phyloP scores from a whole-genome alignment of 2,888 invertebrate genomes.

The Ptychoptera contaminata region DNA sequence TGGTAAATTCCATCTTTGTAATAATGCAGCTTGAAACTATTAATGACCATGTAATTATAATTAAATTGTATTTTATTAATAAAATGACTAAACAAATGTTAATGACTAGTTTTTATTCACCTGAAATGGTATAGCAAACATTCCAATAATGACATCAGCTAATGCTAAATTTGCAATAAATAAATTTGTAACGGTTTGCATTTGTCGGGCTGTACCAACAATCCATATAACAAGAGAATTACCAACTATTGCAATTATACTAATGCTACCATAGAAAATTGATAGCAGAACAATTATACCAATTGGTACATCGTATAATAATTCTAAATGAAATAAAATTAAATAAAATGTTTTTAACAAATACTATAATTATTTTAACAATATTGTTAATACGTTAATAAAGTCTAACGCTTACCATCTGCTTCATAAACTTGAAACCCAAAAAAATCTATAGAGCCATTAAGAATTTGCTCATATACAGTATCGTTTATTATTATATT shows the following conservation, averaged over 20 bases:
- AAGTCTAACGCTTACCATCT: no score
- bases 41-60: conserved; percentile 7
- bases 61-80: background rate
- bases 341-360: background rate
- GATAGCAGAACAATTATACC: conserved; percentile 58
- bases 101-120: conserved; percentile 20
- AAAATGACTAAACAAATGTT: background rate
- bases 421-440: no score
- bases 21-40: conserved; percentile 74
- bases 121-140: conserved; percentile 73
- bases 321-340: background rate
- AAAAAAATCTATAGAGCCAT: no score
- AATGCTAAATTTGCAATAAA: conserved; percentile 75
- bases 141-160: conserved; percentile 72
- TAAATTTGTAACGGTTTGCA: conserved; percentile 74
- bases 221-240: conserved; percentile 78
- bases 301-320: conserved; percentile 32
- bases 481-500: no score
- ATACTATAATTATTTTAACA: background rate
- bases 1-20: conserved; percentile 76
- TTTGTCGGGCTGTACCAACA: conserved; percentile 56
- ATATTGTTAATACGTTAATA: background rate
- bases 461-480: no score
- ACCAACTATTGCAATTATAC: conserved; percentile 63
- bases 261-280: conserved; percentile 66